Evolutionary conservation across 2,113 vertebrate genomes (phyloP).

Genomic region (Paradisaea rubra): DNA sequence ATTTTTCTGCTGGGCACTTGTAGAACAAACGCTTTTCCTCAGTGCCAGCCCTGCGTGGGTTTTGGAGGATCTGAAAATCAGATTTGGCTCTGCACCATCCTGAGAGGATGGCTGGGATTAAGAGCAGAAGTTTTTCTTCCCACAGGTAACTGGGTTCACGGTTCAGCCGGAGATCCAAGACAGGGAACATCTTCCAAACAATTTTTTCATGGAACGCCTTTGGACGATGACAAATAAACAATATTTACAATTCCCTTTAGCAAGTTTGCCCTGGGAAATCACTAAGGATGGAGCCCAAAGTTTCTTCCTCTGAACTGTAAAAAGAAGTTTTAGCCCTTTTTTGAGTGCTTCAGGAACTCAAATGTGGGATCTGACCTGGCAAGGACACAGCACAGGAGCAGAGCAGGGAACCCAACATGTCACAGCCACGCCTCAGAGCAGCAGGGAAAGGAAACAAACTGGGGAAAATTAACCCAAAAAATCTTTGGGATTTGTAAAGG

Average conservation of each 20-base stretch:
- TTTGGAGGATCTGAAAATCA: not conserved
- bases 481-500: not conserved
- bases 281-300: not conserved
- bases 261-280: not conserved
- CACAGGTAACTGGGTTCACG: not conserved
- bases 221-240: not conserved
- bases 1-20: not conserved
- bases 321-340: not conserved
- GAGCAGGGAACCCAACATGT: not conserved
- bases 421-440: not conserved
- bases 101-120: not conserved
- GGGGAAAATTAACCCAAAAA: rapidly evolving
- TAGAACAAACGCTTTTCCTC: not conserved
- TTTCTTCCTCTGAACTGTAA: not conserved
- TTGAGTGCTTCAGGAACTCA: not conserved
- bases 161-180: not conserved
- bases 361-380: rapidly evolving
- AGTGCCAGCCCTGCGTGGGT: rapidly evolving
- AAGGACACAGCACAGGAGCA: not conserved
- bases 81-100: not conserved
- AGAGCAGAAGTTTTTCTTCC: not conserved
- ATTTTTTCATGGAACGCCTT: not conserved
- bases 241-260: not conserved
- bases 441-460: not conserved
- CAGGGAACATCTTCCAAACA: not conserved